Evolutionary conservation across 2,888 invertebrate species (phyloP).

Genomic region (Meloe dianella): DNA sequence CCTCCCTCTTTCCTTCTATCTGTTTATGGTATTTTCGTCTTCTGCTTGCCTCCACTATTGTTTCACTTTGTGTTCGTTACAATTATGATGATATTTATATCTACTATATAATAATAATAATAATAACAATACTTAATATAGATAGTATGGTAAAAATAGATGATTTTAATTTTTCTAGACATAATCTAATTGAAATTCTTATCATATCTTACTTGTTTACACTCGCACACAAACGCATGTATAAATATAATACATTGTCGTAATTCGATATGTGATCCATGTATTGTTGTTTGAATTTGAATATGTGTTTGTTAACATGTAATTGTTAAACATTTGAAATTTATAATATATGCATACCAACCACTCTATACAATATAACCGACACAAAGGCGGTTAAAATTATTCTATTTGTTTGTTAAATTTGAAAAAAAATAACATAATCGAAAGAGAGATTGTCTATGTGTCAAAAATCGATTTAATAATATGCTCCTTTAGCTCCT

Average conservation of each 20-base stretch:
- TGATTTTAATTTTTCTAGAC: slow-evolving; percentile 1
- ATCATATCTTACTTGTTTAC: slow-evolving; percentile 4
- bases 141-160: neutral
- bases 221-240: neutral
- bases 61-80: no score
- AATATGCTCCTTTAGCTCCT: no score
- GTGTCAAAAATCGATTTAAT: no score
- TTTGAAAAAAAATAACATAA: no score
- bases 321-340: neutral
- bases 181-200: neutral
- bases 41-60: no score
- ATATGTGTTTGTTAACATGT: slow-evolving; percentile 5
- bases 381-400: neutral
- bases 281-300: slow-evolving; percentile 7
- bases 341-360: neutral
- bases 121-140: no score
- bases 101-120: no score
- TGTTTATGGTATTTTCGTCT: no score
- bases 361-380: neutral
- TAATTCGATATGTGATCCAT: neutral
- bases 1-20: neutral
- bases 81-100: no score
- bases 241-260: neutral
- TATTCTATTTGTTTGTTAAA: neutral
- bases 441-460: no score